Evolutionary conservation across 2,888 invertebrate species (phyloP).

Genomic region (Catocala sponsa): DNA sequence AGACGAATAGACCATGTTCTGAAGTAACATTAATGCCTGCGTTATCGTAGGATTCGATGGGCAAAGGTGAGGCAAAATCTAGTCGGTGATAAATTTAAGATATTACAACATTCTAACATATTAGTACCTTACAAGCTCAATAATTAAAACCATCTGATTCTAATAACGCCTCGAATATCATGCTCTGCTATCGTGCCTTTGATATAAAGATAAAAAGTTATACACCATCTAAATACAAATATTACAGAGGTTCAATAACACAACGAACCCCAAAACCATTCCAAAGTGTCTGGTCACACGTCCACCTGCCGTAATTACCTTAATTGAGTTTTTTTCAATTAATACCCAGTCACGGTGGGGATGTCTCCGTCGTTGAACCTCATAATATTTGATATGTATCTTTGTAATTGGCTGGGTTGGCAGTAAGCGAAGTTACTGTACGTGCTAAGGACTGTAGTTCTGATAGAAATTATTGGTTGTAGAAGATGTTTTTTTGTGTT

Average conservation of each 20-base stretch:
- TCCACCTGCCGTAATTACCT: constrained; percentile 68
- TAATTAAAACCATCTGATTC: no score
- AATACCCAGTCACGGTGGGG: constrained; percentile 62
- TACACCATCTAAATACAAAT: background rate
- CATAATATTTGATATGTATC: constrained; percentile 63
- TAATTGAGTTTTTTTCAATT: constrained; percentile 70
- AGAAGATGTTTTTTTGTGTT: constrained; percentile 15
- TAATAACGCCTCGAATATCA: no score
- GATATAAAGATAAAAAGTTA: background rate
- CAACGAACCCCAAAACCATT: constrained; percentile 37
- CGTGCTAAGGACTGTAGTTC: constrained; percentile 24
- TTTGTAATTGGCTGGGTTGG: constrained; percentile 65
- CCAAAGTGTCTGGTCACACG: constrained; percentile 54
- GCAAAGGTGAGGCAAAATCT: no score
- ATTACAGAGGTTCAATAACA: constrained; percentile 3
- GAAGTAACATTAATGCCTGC: no score
- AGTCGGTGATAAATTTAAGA: no score
- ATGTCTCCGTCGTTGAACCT: constrained; percentile 56
- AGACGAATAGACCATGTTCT: no score
- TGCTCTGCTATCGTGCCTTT: no score
- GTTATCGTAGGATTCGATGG: no score
- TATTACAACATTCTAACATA: no score
- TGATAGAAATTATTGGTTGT: constrained; percentile 21
- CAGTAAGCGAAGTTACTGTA: constrained; percentile 48
- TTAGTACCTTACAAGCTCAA: no score